Evolutionary conservation across 2,113 vertebrate species (phyloP).

Genomic region (Ginglymostoma cirratum): DNA sequence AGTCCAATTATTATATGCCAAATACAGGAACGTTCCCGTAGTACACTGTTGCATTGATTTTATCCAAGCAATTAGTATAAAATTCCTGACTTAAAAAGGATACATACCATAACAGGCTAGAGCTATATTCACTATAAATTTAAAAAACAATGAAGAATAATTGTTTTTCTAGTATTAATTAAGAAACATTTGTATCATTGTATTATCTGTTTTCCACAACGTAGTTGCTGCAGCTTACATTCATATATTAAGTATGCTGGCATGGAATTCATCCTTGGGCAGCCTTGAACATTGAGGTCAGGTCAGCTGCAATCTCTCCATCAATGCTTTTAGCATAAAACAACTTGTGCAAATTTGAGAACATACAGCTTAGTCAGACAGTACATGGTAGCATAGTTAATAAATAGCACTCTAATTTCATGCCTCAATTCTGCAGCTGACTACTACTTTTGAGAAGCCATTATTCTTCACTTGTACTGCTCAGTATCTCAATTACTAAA

Average conservation of each 20-base stretch:
- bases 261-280: background rate
- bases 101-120: background rate
- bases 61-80: background rate
- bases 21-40: background rate
- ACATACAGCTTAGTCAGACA: background rate
- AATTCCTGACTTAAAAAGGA: background rate
- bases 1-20: background rate
- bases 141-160: background rate
- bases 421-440: background rate
- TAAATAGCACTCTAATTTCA: background rate
- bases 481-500: background rate
- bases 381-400: background rate
- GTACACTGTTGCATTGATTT: background rate
- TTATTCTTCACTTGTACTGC: background rate
- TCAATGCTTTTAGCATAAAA: background rate
- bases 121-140: background rate
- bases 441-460: background rate
- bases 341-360: background rate
- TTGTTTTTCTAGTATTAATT: background rate
- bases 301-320: background rate
- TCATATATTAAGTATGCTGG: background rate
- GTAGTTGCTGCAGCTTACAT: background rate
- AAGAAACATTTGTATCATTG: background rate
- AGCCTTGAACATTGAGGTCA: conserved; percentile 4
- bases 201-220: background rate